Base-by-base conservation (phyloP, 1,140 invertebrate genomes). In the Drosophila sturtevanti region DNA sequence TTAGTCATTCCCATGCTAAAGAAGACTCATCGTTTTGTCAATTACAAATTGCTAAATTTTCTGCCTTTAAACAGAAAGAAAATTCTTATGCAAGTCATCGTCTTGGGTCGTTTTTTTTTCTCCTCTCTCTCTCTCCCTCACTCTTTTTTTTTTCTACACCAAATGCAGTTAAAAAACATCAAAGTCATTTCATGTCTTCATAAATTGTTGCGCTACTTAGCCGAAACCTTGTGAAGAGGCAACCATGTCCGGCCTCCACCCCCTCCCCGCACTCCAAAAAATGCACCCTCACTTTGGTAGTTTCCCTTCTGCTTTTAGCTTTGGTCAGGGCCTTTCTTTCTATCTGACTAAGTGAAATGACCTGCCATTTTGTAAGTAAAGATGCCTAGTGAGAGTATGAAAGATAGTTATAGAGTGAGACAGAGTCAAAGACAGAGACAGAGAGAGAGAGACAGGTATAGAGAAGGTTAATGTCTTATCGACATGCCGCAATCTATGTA, bases 401-500 rank as follows among this genome's bases (percentile, higher is more conserved):
- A 31, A 31, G 27, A 31, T 31, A 59, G 71, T 56, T 67, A 68
- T 65, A 51, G 63, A 77, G 67, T 58, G 59, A 63, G 61, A 60
- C n/a, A n/a, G n/a, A n/a, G n/a, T n/a, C n/a, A 31, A 31, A 31
- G 27, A 31, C 7, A 59, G 51, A 55, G 24, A 44, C 34, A 54
- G 62, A 11, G 21, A 21, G 60, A 68, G 55, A 21, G 35, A 64
- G 71, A 58, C 52, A 56, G 66, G 68, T 72, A 56, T 63, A 68
- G 77, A 64, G 67, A 80, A 80, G 84, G 84, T 89, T 89, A 89
- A 89, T 89, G 84, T 48, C 84, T 89, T 89, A 89, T 89, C 84
- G 84, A 89, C 85, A 84, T 84, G 85, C 84, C 81, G 85, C 84
- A 84, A 89, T 89, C 84, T 89, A 89, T 87, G 82, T 87, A 87